Percentiles rank a stretch among this genome's conserved stretches.
Conservation (phyloP, 2,888 invertebrate genomes). For the Lycophotia porphyrea region DNA sequence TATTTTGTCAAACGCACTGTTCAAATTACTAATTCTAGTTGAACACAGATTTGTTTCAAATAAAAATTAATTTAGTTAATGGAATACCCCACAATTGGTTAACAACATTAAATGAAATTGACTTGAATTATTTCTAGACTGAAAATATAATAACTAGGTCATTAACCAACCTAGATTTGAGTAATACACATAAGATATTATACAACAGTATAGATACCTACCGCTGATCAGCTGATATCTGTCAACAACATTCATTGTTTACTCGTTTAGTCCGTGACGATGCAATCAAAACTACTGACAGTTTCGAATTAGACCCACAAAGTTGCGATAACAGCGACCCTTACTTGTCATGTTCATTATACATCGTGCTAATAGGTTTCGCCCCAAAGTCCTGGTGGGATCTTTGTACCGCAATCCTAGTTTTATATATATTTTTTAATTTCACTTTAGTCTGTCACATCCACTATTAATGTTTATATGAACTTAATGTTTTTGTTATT, state of each 20-base stretch:
- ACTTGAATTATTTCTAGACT: slow-evolving; percentile 13
- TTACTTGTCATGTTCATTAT: slow-evolving; percentile 66
- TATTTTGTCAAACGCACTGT: slow-evolving; percentile 31
- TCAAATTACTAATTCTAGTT: slow-evolving; percentile 20
- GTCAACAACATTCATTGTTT: slow-evolving; percentile 67
- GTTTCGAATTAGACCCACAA: slow-evolving; percentile 61
- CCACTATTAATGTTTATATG: slow-evolving; percentile 51
- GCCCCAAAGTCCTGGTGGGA: slow-evolving; percentile 44
- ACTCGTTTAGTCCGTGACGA: slow-evolving; percentile 54
- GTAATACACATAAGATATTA: slow-evolving; percentile 13
- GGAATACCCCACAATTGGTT: slow-evolving; percentile 1
- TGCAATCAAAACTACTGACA: slow-evolving; percentile 66
- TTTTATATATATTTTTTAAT: slow-evolving; percentile 8
- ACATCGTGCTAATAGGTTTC: slow-evolving; percentile 63
- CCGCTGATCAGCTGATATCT: slow-evolving; percentile 69
- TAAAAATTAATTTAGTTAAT: slow-evolving; percentile 22
- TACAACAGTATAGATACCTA: slow-evolving; percentile 58
- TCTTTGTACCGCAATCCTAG: slow-evolving; percentile 46
- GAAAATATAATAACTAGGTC: neutral
- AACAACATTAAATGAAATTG: slow-evolving; percentile 11
- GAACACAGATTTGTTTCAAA: slow-evolving; percentile 19
- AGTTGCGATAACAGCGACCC: slow-evolving; percentile 62
- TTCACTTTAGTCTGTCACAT: slow-evolving; percentile 66
- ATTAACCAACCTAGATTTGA: slow-evolving; percentile 10
- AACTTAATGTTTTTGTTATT: slow-evolving; percentile 35